Percentiles rank a stretch among this genome's conserved stretches.
Evolutionary conservation across 2,888 invertebrate species (phyloP).

Genomic region (Dicyrtoma fusca): DNA sequence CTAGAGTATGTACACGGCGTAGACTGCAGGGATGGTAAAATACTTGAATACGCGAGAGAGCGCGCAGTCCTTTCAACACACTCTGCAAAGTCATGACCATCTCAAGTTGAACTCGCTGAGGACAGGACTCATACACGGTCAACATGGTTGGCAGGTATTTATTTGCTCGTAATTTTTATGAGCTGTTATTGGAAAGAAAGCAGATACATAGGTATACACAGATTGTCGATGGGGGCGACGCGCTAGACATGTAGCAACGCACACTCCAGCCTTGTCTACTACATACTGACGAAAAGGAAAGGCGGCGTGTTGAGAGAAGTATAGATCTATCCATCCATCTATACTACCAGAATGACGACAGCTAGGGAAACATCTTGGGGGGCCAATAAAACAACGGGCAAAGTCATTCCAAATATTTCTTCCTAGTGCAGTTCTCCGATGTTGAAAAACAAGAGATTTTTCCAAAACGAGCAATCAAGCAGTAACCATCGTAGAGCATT

Average conservation of each 20-base stretch:
- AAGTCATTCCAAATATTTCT: conserved; percentile 37
- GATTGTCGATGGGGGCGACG: neutral
- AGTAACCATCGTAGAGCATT: conserved; percentile 20
- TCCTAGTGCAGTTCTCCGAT: conserved; percentile 10
- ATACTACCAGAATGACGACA: no score
- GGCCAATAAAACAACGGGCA: conserved; percentile 37
- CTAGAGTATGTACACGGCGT: neutral
- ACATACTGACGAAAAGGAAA: neutral
- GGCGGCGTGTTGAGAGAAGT: conserved; percentile 7
- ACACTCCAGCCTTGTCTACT: neutral
- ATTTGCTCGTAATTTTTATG: conserved; percentile 43
- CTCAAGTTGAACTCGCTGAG: conserved; percentile 14
- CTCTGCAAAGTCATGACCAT: conserved; percentile 12
- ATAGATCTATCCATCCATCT: no score
- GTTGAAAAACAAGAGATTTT: conserved; percentile 38
- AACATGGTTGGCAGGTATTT: conserved; percentile 35
- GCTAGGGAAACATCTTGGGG: conserved; percentile 34
- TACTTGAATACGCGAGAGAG: no score
- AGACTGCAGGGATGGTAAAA: neutral
- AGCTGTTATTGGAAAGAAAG: conserved; percentile 41
- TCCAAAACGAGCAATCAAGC: conserved; percentile 41
- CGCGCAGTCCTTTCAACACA: conserved; percentile 2
- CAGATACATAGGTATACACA: conserved; percentile 2
- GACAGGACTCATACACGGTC: neutral
- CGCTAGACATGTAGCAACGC: neutral